Evolutionary conservation across 2,113 vertebrate species (phyloP).

Genomic region (Acrocephalus kingi): DNA sequence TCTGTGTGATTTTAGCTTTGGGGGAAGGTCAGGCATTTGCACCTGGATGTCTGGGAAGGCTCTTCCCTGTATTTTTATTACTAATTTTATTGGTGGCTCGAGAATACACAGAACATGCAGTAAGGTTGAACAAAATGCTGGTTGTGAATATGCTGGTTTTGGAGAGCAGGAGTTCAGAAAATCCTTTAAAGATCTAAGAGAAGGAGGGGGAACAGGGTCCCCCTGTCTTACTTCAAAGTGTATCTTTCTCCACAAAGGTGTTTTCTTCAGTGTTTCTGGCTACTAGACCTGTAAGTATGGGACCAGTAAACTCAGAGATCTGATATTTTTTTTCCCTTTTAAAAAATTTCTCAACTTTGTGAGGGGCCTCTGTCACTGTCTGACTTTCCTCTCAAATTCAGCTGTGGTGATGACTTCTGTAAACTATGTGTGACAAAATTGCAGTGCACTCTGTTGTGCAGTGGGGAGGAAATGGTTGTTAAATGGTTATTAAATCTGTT

Average conservation of each 20-base stretch:
- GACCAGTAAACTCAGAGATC: background rate
- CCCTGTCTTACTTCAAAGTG: background rate
- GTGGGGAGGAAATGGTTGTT: background rate
- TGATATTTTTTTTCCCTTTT: background rate
- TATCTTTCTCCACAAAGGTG: background rate
- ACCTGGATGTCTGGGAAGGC: background rate
- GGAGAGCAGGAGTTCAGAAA: background rate
- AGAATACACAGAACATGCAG: background rate
- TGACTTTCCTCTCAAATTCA: background rate
- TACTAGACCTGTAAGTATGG: background rate
- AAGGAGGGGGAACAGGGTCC: background rate
- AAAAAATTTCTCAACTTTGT: accelerated
- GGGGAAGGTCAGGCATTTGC: background rate
- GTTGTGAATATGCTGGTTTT: background rate
- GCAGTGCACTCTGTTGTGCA: background rate
- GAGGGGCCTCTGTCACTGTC: background rate
- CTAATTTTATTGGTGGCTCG: background rate
- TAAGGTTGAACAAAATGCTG: background rate
- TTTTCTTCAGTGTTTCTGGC: background rate
- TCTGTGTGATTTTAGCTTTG: background rate
- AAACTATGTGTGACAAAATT: background rate
- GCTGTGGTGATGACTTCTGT: background rate
- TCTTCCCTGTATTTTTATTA: background rate
- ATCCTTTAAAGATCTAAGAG: background rate
- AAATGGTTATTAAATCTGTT: background rate